phyloP scores from a whole-genome alignment of 2,888 invertebrate species.

The Autographa gamma region DNA sequence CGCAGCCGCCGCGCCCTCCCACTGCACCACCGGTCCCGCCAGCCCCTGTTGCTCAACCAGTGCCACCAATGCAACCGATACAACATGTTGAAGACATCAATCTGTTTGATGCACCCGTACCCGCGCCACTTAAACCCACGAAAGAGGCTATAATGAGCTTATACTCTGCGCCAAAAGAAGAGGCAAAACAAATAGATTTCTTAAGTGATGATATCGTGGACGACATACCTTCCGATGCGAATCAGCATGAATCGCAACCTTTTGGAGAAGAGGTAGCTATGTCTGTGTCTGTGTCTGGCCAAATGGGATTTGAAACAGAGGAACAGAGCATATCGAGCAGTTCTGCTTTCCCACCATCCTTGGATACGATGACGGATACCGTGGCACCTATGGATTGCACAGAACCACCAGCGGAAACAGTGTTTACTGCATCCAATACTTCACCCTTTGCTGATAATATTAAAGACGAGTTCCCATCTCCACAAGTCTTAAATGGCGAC shows the following conservation, averaged over 20 bases:
- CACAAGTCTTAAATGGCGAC: conserved; percentile 63
- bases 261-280: conserved; percentile 68
- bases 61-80: conserved; percentile 69
- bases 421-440: conserved; percentile 62
- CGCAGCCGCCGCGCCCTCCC: conserved; percentile 84
- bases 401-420: conserved; percentile 66
- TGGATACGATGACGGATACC: conserved; percentile 43
- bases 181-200: conserved; percentile 87
- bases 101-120: conserved; percentile 89
- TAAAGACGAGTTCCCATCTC: conserved; percentile 59
- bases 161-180: conserved; percentile 84
- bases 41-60: conserved; percentile 2
- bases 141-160: conserved; percentile 90
- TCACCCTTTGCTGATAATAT: conserved; percentile 76
- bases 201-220: conserved; percentile 89
- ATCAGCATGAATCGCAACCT: conserved; percentile 52
- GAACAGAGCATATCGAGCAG: conserved; percentile 12
- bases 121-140: conserved; percentile 84
- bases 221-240: conserved; percentile 63
- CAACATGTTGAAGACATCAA: conserved; percentile 83
- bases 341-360: conserved; percentile 23
- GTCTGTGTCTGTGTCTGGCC: conserved; percentile 36
- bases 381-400: conserved; percentile 79
- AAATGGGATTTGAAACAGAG: conserved; percentile 19
- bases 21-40: conserved; percentile 80